Base-by-base conservation (phyloP, 2,113 vertebrate genomes). In the Pelecanus crispus region DNA sequence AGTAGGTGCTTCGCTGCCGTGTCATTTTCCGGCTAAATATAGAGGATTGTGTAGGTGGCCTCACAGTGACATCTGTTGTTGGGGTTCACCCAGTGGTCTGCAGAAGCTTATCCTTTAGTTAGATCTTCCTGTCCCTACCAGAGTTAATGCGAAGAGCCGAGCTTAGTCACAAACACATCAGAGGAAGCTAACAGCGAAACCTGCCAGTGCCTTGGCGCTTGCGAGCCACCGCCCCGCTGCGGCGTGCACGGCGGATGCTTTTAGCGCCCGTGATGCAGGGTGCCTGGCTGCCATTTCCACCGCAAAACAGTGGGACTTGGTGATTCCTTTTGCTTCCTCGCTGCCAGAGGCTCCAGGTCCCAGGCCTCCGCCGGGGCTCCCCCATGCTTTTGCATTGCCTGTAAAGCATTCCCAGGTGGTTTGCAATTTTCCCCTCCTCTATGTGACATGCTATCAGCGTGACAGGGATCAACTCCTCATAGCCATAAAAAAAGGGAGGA, bases 161-260 rank as follows among this genome's bases (percentile, higher is more conserved):
- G 42, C 61, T 47, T 17, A 4, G 38, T 40, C 52, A 55, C 63
- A 65, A 10, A 25, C 7, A 16, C 3, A 0, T 3, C 32, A 58
- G 45, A 34, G 26, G 67, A 68, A 19, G 17, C 18, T 28, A 21
- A 31, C 5, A 31, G 16, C 8, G 20, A 70, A 73, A 49, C 40
- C 22, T 2, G 2, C 29, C 0, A 1, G 24, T 66, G 52, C 79
- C 22, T 55, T 49, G 59, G 68, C 3, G 1, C 45, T 59, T 29
- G 22, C 0, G 3, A 65, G 56, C 20, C 42, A 11, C 24, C 55
- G 49, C 22, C 22, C 15, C 1, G 3, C 47, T 62, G 73, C 2
- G 0, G 10, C 3, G 2, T 32, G 52, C 28, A 6, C 0, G 1
- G 55, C 0, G 2, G 42, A 22, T 50, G n/a, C 42, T 47, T 73